Evolutionary conservation across 1,140 invertebrate species (phyloP), one percentile per base, ranked within the genome.

Genomic region (Ostrea denselamellosa): DNA sequence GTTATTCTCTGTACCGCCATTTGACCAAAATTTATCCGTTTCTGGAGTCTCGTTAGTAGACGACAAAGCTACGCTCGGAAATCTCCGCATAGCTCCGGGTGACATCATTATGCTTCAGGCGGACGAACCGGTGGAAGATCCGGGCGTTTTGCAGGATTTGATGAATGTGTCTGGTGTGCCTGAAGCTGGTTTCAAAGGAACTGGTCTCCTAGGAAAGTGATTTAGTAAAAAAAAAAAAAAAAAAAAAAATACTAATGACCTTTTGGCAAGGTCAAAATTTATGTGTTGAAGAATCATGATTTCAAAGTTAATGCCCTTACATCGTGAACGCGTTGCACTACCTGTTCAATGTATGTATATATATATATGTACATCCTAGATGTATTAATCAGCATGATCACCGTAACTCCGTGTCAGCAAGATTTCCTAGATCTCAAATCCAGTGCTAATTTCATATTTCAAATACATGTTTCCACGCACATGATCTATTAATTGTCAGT

Each of bases 11-110:
- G 95, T 96, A 8, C 93, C 95, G 8, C 95, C 95, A 8, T 96
- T 94, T 92, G 96, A 96, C 91, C 96, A 96, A 89, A 94, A 95
- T 87, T 91, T 96, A 51, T 94, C 87, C 7, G 87, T 94, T n/a
- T 92, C 95, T 83, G 95, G 95, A 0, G 87, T 90, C 52, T 89
- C 90, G 25, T 90, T 96, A n/a, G 88, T 22, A 19, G 94, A 95
- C 51, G 92, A 94, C 77, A 87, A 92, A 0, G 90, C 92, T 4
- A 96, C 95, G 0, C 90, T 96, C 17, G 91, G 92, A 5, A 92
- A 93, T 52, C 92, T 96, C 0, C 91, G 92, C 51, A 93, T 96
- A 25, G 93, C 93, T n/a, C 95, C 95, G 4, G 94, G 94, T 14
- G 93, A 93, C 81, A 90, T 95, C 51, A 92, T 96, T n/a, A 91